A percentile compares a stretch with the other conserved stretches of the same genome.
These are phyloP conservation scores for Laspeyria flexula DNA, from an alignment of 2,888 invertebrate species.

Conservation along the genomic window DNA sequence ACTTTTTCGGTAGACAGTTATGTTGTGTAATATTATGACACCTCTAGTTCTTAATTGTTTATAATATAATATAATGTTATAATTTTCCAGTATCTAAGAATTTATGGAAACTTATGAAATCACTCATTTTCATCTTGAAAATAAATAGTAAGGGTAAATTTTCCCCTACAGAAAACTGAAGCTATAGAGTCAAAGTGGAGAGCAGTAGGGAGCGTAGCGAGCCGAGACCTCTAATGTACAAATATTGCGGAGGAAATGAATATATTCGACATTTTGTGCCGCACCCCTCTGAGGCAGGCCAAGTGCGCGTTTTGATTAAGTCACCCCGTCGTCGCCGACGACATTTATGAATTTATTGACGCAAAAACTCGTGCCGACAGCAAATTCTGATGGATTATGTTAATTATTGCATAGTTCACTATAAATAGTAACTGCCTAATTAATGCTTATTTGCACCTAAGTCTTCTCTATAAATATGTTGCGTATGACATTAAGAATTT, in stretches of 20 bases:
- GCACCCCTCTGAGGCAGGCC: constrained; percentile 36
- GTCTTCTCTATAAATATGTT: background rate
- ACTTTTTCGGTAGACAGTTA: no score
- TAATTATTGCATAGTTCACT: constrained; percentile 11
- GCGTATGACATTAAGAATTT: background rate
- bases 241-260: constrained; percentile 86
- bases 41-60: no score
- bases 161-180: constrained; percentile 60
- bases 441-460: background rate
- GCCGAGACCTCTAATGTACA: constrained; percentile 85
- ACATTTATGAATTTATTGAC: constrained; percentile 75
- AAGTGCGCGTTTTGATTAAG: constrained; percentile 82
- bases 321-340: constrained; percentile 53
- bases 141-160: constrained; percentile 52
- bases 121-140: constrained; percentile 5
- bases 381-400: constrained; percentile 54
- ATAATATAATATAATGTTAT: no score
- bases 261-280: constrained; percentile 71
- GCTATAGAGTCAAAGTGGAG: constrained; percentile 70
- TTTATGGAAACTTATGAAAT: background rate
- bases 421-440: constrained; percentile 7
- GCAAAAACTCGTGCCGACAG: constrained; percentile 58
- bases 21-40: no score
- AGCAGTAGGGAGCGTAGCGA: constrained; percentile 71
- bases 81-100: no score